Percentiles rank a stretch among this genome's conserved stretches.
Conservation (phyloP, 2,797 vertebrate genomes). For the Manis javanica region DNA sequence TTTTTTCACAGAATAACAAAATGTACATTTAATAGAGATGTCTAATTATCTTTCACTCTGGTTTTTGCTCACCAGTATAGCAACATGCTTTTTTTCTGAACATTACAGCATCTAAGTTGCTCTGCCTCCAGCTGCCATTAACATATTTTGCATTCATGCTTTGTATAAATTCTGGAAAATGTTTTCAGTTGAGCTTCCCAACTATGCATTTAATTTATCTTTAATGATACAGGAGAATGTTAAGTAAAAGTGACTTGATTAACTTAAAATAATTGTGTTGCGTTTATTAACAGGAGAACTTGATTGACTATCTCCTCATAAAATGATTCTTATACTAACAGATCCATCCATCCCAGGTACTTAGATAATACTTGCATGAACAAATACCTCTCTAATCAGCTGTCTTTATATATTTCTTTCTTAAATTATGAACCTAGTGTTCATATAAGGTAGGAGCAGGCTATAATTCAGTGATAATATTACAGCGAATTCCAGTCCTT, state of each 20-base stretch:
- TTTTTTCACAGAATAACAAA: slow-evolving; percentile 71
- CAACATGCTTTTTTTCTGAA: slow-evolving; percentile 76
- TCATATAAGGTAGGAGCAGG: not conserved
- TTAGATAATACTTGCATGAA: not conserved
- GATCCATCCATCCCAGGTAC: not conserved
- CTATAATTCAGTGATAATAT: not conserved
- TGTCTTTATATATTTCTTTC: not conserved
- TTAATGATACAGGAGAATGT: slow-evolving; percentile 80
- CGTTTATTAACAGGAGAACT: slow-evolving; percentile 61
- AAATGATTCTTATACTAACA: not conserved
- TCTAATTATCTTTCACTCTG: slow-evolving; percentile 77
- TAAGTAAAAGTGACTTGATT: slow-evolving; percentile 80
- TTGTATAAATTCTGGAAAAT: slow-evolving; percentile 76
- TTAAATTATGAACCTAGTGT: not conserved
- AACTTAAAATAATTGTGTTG: slow-evolving; percentile 77
- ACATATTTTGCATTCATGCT: slow-evolving; percentile 75
- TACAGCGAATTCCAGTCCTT: not conserved
- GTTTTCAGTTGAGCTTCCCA: slow-evolving; percentile 79
- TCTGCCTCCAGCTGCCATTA: slow-evolving; percentile 73
- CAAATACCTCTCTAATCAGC: not conserved
- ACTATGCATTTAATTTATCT: slow-evolving; percentile 82
- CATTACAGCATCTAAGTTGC: slow-evolving; percentile 70
- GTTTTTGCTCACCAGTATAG: slow-evolving; percentile 59
- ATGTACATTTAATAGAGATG: slow-evolving; percentile 76
- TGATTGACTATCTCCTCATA: not conserved